phyloP scores from a whole-genome alignment of 2,888 invertebrate species.

The Arge pagana region DNA sequence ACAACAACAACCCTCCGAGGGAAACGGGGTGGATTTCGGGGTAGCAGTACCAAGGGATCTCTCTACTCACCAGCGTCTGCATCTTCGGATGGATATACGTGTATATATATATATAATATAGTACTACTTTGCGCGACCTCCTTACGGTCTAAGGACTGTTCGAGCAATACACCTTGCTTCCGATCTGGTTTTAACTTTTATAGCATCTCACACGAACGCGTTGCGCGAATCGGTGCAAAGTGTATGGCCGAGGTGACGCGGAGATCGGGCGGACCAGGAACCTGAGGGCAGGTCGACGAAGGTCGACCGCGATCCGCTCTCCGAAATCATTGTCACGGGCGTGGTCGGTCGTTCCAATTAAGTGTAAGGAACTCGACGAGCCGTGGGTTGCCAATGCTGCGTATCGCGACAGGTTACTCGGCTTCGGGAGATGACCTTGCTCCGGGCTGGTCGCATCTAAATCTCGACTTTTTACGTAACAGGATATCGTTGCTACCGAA shows the following conservation, averaged over 20 bases:
- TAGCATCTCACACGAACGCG: conserved; percentile 29
- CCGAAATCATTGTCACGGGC: conserved; percentile 22
- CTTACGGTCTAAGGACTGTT: conserved; percentile 45
- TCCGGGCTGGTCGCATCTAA: conserved; percentile 16
- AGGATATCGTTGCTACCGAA: too few species aligned
- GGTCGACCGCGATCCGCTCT: conserved; percentile 9
- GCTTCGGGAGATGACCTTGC: conserved; percentile 17
- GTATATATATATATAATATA: too few species aligned
- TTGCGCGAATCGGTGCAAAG: conserved; percentile 24
- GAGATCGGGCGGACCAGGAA: conserved; percentile 2
- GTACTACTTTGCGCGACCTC: conserved; percentile 40
- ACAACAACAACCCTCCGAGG: too few species aligned
- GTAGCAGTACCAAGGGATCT: background rate
- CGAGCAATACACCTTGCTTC: conserved; percentile 40
- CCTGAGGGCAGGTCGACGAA: background rate
- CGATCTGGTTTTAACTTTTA: conserved; percentile 46
- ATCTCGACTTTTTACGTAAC: conserved; percentile 21
- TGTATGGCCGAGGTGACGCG: conserved; percentile 18
- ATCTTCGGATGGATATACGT: conserved; percentile 18
- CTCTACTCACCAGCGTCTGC: conserved; percentile 21
- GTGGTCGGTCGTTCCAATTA: conserved; percentile 13
- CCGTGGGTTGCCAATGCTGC: conserved; percentile 8
- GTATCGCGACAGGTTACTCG: conserved; percentile 8
- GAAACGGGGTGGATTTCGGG: too few species aligned
- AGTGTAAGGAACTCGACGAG: background rate